Conservation (phyloP, 2,113 vertebrate species). For the Chlamydotis undulata region DNA sequence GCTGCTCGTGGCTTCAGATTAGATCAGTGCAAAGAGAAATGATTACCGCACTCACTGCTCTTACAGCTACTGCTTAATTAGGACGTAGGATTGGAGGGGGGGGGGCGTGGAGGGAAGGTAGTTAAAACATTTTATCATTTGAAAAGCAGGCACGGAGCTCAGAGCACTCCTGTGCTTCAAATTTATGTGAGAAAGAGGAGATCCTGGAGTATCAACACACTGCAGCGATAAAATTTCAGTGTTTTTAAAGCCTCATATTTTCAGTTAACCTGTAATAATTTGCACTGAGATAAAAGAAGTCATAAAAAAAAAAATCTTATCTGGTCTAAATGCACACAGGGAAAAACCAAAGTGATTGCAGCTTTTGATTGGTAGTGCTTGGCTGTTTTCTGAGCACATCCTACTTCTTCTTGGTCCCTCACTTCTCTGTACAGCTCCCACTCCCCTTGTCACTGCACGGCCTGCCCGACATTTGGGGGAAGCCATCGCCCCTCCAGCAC, state of each 20-base stretch:
- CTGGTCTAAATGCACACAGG: background rate
- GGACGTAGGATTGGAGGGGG: background rate
- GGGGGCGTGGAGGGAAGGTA: background rate
- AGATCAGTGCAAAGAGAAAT: constrained; percentile 18
- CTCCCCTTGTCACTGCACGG: fast-evolving
- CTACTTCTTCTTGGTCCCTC: background rate
- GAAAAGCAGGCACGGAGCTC: background rate
- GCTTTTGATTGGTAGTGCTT: background rate
- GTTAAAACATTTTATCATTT: background rate
- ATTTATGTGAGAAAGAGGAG: background rate
- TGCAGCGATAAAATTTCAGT: background rate
- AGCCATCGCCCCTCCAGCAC: fast-evolving
- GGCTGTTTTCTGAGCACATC: background rate
- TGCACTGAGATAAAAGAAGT: background rate
- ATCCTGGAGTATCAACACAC: background rate
- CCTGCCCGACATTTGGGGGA: fast-evolving
- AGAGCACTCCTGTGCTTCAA: background rate
- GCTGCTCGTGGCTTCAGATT: constrained; percentile 4
- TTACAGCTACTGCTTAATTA: constrained; percentile 24
- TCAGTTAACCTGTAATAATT: background rate
- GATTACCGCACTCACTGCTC: background rate
- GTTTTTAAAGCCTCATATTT: background rate
- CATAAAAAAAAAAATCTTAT: background rate
- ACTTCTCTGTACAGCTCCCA: fast-evolving
- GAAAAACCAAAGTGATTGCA: background rate